phyloP scores from a whole-genome alignment of 2,797 vertebrate genomes.

The Betta splendens region DNA sequence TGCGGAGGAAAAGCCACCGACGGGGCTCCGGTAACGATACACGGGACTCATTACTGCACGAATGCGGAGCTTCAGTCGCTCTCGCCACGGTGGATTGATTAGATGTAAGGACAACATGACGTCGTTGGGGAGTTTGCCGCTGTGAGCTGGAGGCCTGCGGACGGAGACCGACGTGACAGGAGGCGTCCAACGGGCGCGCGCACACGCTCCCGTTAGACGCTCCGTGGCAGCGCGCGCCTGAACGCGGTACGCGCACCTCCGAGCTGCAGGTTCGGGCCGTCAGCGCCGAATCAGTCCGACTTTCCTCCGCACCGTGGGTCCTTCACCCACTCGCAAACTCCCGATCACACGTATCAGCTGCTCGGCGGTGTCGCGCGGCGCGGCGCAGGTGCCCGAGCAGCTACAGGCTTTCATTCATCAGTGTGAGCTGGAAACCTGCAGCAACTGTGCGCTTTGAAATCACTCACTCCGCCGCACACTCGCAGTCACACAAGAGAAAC shows the following conservation, averaged over 20 bases:
- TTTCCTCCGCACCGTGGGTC: background rate
- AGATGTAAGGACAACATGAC: too few relatives aligned
- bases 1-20: too few relatives aligned
- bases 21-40: too few relatives aligned
- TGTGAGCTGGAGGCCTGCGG: conserved; percentile 1
- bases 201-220: conserved; percentile 47
- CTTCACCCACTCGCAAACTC: conserved; percentile 1
- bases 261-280: too few relatives aligned
- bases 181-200: conserved; percentile 13
- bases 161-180: conserved; percentile 32
- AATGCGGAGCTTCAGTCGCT: too few relatives aligned
- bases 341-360: conserved; percentile 49
- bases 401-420: conserved; percentile 75
- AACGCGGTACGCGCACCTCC: conserved; percentile 60
- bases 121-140: conserved; percentile 1
- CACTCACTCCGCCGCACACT: conserved; percentile 30
- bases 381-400: conserved; percentile 71
- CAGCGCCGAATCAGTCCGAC: too few relatives aligned
- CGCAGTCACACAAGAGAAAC: conserved; percentile 57
- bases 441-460: conserved; percentile 66
- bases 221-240: conserved; percentile 53
- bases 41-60: too few relatives aligned
- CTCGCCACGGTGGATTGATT: too few relatives aligned
- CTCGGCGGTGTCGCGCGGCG: conserved; percentile 50
- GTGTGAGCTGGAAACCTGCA: conserved; percentile 59